These are phyloP conservation scores for Oreonectes daqikongensis DNA, from an alignment of 2,797 vertebrate genomes.

Conservation along the genomic window DNA sequence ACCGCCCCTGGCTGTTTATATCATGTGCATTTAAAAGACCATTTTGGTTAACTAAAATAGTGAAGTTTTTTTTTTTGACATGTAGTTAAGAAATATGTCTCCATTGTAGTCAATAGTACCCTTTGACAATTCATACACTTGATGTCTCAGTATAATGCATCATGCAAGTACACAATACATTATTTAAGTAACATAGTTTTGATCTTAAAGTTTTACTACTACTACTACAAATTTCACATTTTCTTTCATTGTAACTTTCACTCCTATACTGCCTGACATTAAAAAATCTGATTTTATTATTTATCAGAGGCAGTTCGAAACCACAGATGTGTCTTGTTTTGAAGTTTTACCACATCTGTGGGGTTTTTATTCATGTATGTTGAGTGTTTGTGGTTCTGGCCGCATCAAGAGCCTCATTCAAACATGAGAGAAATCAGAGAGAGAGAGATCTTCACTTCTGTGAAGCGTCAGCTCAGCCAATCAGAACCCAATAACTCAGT, in stretches of 20 bases:
- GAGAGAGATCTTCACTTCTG: slow-evolving; percentile 1
- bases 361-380: slow-evolving; percentile 31
- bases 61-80: too few relatives aligned
- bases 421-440: slow-evolving; percentile 32
- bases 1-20: too few relatives aligned
- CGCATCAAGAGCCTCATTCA: slow-evolving; percentile 26
- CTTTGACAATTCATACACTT: neutral
- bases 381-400: slow-evolving; percentile 34
- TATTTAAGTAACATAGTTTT: neutral
- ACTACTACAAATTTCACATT: neutral
- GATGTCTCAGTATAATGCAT: neutral
- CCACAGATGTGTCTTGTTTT: slow-evolving; percentile 33
- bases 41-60: too few relatives aligned
- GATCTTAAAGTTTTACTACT: neutral
- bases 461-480: neutral
- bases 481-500: neutral
- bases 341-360: slow-evolving; percentile 44
- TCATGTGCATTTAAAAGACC: too few relatives aligned
- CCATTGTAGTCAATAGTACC: neutral
- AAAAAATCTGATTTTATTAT: neutral
- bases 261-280: neutral
- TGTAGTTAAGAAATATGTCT: neutral
- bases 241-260: neutral
- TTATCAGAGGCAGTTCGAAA: slow-evolving; percentile 21
- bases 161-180: neutral